phyloP scores from a whole-genome alignment of 2,888 invertebrate genomes.

The Taenaris catops region DNA sequence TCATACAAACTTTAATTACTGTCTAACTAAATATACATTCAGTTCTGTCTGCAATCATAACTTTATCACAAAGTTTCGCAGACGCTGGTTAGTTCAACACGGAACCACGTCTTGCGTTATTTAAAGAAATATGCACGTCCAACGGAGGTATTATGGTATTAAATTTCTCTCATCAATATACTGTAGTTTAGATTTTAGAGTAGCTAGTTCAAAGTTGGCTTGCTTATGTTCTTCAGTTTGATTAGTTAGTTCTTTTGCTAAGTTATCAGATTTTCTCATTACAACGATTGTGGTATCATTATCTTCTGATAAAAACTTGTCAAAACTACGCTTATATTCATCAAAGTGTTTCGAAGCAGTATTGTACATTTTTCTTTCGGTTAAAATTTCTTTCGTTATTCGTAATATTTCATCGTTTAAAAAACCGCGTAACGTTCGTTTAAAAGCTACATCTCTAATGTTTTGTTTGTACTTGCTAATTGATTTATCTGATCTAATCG shows the following conservation, averaged over 20 bases:
- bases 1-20: conserved; percentile 19
- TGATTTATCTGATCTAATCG: conserved; percentile 77
- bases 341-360: conserved; percentile 57
- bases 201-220: conserved; percentile 56
- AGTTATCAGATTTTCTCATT: conserved; percentile 64
- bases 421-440: conserved; percentile 55
- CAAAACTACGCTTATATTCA: conserved; percentile 64
- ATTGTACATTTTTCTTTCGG: conserved; percentile 52
- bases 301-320: conserved; percentile 66
- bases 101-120: conserved; percentile 5
- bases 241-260: conserved; percentile 55
- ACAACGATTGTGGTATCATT: conserved; percentile 66
- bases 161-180: conserved; percentile 52
- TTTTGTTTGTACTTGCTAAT: conserved; percentile 76
- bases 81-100: conserved; percentile 7
- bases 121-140: conserved; percentile 4
- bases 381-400: conserved; percentile 59
- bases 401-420: conserved; percentile 62
- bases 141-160: neutral
- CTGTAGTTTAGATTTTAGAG: conserved; percentile 62
- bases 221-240: conserved; percentile 61
- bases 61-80: conserved; percentile 15
- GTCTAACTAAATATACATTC: conserved; percentile 16
- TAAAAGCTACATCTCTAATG: conserved; percentile 60
- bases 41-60: conserved; percentile 19